Conservation (phyloP, 2,113 vertebrate species). For the Macrotis lagotis region DNA sequence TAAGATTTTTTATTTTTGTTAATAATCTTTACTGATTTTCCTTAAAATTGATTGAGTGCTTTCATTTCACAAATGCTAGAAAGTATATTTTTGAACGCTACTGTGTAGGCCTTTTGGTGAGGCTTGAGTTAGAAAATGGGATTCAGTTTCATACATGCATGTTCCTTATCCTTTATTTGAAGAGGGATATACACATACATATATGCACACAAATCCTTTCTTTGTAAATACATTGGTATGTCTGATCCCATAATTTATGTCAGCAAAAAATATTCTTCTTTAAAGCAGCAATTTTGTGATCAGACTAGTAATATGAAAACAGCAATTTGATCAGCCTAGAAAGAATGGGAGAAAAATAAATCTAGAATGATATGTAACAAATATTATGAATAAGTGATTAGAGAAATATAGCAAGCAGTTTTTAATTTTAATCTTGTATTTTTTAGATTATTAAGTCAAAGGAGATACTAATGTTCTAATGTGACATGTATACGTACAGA, state of each 20-base stretch:
- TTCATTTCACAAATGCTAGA: constrained; percentile 59
- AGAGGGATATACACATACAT: constrained; percentile 52
- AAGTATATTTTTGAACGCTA: constrained; percentile 49
- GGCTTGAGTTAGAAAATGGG: constrained; percentile 52
- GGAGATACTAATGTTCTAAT: constrained; percentile 35
- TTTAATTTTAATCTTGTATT: constrained; percentile 65
- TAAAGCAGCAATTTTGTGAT: constrained; percentile 65
- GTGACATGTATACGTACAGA: background rate
- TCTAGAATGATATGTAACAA: constrained; percentile 35
- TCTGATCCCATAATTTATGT: constrained; percentile 70
- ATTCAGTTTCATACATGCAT: constrained; percentile 66
- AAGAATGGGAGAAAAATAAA: constrained; percentile 50
- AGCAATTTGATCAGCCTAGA: constrained; percentile 61
- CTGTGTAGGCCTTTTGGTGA: constrained; percentile 73
- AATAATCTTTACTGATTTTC: constrained; percentile 55
- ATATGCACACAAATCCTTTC: background rate
- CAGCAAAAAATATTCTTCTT: constrained; percentile 39
- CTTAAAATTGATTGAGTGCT: constrained; percentile 64
- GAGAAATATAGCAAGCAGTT: background rate
- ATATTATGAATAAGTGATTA: constrained; percentile 27
- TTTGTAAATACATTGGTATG: constrained; percentile 47
- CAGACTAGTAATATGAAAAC: constrained; percentile 45
- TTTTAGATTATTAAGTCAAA: constrained; percentile 47
- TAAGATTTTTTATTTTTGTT: constrained; percentile 63
- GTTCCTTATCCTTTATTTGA: constrained; percentile 56